Base-by-base conservation (phyloP, 2,113 vertebrate species). In the Reinhardtius hippoglossoides region DNA sequence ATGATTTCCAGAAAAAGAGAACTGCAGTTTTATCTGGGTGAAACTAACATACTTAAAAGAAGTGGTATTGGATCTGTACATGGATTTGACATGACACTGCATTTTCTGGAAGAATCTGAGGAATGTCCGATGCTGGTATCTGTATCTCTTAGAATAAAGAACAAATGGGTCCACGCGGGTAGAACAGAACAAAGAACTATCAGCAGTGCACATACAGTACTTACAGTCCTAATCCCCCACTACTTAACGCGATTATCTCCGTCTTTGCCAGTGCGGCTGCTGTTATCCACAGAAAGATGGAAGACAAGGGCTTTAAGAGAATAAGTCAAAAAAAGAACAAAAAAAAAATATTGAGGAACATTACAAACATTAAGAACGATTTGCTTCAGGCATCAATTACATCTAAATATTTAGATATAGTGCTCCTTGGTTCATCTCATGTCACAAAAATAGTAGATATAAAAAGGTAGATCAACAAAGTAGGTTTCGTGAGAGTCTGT, bases 241-340 rank as follows among this genome's bases (percentile, higher is more conserved):
- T 27, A 1, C 56, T 78, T 73, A 74, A 64, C 8, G 3, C 48
- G 68, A 85, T 87, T 71, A 81, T 63, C 24, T 65, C n/a, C 0
- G 9, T 46, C 46, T 68, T 64, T 74, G 31, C 50, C 54, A 60
- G 50, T 37, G 59, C 18, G 21, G 54, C 71, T 69, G 18, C 55
- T 63, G 27, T 71, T 54, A 67, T 76, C 46, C 21, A 56, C n/a
- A 48, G 21, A 61, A 37, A 72, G 27, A 65, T 35, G 44, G 6
- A 24, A 18, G 20, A 60, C 31, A 50, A 37, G 27, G 50, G 42
- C 35, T 13, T 55, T 55, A 21, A 20, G 15, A 23, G 20, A 71
- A 59, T 6, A 57, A 57, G 55, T 21, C 26, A 24, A 24, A 1
- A 21, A 0, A 6, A 4, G 14, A 46, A 46, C 4, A n/a, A 18